Percentiles rank a stretch among this genome's conserved stretches.
These are phyloP conservation scores for Mionectes olivaceus DNA, from an alignment of 2,797 vertebrate species.

Conservation along the genomic window DNA sequence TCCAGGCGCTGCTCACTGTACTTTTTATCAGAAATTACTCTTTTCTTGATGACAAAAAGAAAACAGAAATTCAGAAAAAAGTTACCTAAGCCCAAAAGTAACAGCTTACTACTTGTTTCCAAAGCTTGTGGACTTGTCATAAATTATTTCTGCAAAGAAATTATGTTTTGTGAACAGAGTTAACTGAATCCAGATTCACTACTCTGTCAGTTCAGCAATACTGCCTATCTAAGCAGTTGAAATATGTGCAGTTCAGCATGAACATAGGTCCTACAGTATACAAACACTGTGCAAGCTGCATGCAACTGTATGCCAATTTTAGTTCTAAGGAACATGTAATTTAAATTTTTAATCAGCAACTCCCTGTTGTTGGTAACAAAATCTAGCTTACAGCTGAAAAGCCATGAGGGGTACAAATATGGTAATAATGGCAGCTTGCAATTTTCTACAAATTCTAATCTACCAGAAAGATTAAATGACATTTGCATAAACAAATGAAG, in stretches of 20 bases:
- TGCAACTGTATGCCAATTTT: background rate
- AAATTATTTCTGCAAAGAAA: background rate
- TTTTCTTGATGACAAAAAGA: slow-evolving; percentile 85
- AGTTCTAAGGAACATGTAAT: background rate
- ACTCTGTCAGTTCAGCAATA: background rate
- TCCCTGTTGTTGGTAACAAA: background rate
- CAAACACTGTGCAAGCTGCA: background rate
- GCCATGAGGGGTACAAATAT: background rate
- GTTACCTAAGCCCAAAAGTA: background rate
- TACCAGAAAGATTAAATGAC: background rate
- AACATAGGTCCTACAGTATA: background rate
- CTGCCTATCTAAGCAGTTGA: background rate
- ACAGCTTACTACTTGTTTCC: background rate
- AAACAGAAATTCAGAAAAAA: background rate
- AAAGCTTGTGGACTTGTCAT: background rate
- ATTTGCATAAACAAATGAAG: background rate
- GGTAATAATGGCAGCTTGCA: background rate
- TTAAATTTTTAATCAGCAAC: background rate
- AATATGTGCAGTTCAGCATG: background rate
- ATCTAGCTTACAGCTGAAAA: background rate
- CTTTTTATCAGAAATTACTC: slow-evolving; percentile 97
- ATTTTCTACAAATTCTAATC: background rate
- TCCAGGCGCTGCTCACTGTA: slow-evolving; percentile 98
- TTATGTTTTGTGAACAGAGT: background rate
- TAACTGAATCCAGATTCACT: background rate